A percentile compares a stretch with the other conserved stretches of the same genome.
These are phyloP conservation scores for Pollenia amentaria DNA, from an alignment of 2,888 invertebrate genomes.

Conservation along the genomic window DNA sequence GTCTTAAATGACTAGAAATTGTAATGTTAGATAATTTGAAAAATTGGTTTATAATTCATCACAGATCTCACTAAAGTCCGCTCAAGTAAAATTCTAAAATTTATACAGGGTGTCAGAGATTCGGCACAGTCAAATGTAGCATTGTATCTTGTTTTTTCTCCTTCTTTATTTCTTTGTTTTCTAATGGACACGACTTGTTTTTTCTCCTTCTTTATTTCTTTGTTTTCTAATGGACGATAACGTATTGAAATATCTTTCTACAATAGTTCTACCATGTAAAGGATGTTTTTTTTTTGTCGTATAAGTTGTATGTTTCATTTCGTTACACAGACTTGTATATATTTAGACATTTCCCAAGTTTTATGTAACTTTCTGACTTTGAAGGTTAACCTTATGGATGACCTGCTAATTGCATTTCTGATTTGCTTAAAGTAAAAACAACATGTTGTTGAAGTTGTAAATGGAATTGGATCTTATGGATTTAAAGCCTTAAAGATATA, in stretches of 20 bases:
- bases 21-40: too few relatives aligned
- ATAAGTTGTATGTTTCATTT: too few relatives aligned
- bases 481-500: background rate
- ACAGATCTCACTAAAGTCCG: too few relatives aligned
- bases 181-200: slow-evolving; percentile 4
- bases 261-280: too few relatives aligned
- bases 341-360: background rate
- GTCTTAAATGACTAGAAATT: too few relatives aligned
- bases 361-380: slow-evolving; percentile 22
- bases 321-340: background rate
- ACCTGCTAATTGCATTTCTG: slow-evolving; percentile 5
- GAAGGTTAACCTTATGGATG: slow-evolving; percentile 37
- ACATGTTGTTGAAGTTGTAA: slow-evolving; percentile 2
- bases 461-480: slow-evolving; percentile 10
- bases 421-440: background rate
- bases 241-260: too few relatives aligned
- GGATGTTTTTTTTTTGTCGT: background rate
- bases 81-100: too few relatives aligned
- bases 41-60: too few relatives aligned
- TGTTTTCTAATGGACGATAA: too few relatives aligned
- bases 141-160: background rate
- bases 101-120: too few relatives aligned
- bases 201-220: too few relatives aligned
- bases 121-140: too few relatives aligned
- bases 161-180: background rate